Conservation (phyloP, 2,888 invertebrate genomes). For the Campoplex capitator region DNA sequence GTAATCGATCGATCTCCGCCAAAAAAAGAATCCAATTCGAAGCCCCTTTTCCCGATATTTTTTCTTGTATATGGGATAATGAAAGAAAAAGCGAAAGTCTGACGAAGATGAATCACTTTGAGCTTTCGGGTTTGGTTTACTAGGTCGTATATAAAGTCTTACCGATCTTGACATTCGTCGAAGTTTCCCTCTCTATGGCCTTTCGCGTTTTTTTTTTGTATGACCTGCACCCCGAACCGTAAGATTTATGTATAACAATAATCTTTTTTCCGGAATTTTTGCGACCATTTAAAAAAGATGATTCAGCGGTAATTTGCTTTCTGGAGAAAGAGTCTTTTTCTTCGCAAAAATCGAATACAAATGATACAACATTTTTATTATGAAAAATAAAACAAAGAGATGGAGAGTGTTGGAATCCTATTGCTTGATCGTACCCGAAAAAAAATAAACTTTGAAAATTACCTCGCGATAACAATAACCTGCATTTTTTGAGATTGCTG, state of each 20-base stretch:
- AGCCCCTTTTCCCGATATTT: conserved; percentile 15
- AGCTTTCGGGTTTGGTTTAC: conserved; percentile 15
- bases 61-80: neutral
- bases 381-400: neutral
- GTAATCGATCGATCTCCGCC: conserved; percentile 6
- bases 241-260: neutral
- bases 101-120: conserved; percentile 32
- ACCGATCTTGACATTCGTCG: neutral
- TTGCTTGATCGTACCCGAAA: too few relatives aligned
- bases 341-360: neutral
- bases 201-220: neutral
- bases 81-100: conserved; percentile 15
- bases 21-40: conserved; percentile 25
- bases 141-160: neutral
- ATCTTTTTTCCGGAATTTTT: neutral
- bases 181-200: neutral
- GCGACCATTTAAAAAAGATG: neutral
- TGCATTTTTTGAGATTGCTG: too few relatives aligned
- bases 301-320: neutral
- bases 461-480: too few relatives aligned
- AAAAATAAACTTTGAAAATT: too few relatives aligned
- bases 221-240: neutral
- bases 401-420: too few relatives aligned
- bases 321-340: neutral
- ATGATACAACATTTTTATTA: neutral